phyloP scores from a whole-genome alignment of 2,113 vertebrate genomes.

The Nannospalax galili region DNA sequence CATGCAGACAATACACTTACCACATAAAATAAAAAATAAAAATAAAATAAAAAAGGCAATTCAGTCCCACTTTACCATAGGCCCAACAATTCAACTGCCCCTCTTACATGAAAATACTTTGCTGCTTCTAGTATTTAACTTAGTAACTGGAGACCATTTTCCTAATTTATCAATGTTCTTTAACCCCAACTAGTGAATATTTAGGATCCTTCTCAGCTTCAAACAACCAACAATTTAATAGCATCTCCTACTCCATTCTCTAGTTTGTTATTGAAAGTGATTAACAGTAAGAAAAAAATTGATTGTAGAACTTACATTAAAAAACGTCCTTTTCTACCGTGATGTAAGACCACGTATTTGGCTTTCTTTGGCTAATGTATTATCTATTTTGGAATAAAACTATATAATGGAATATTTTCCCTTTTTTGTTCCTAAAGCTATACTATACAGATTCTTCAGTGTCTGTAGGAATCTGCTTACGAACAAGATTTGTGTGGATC shows the following conservation, averaged over 20 bases:
- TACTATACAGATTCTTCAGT: not conserved
- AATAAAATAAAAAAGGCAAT: not conserved
- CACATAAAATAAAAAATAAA: too few relatives aligned
- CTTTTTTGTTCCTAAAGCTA: constrained; percentile 45
- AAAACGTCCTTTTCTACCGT: not conserved
- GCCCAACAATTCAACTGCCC: not conserved
- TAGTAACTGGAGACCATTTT: constrained; percentile 28
- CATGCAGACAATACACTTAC: too few relatives aligned
- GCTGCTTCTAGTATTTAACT: constrained; percentile 20
- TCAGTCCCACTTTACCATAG: constrained; percentile 5
- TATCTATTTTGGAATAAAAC: constrained; percentile 35
- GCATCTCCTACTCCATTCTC: not conserved
- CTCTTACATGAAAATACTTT: not conserved
- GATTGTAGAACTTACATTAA: not conserved
- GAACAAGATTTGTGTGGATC: not conserved
- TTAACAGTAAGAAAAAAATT: not conserved
- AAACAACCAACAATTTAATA: constrained; percentile 30
- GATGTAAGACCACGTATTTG: not conserved
- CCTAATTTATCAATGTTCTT: constrained; percentile 51
- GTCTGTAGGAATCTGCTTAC: not conserved
- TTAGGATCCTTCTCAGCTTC: not conserved
- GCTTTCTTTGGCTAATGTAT: constrained; percentile 22
- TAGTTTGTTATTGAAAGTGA: constrained; percentile 40
- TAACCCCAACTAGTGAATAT: not conserved
- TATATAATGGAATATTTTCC: not conserved